Conservation (phyloP, 2,888 invertebrate genomes). For the Galerucella nymphaeae region DNA sequence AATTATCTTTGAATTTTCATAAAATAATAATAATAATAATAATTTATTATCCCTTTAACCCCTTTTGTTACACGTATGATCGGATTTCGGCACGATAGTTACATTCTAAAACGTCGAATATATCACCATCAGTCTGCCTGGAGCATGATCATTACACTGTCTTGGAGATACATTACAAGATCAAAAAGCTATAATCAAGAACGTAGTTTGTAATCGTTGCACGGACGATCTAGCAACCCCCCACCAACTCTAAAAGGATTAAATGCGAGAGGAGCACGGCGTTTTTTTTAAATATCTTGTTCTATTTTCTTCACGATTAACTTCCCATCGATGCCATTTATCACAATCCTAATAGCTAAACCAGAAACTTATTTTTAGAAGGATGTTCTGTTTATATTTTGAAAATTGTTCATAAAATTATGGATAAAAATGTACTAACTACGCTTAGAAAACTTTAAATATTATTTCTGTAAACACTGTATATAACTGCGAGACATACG, state of each 20-base stretch:
- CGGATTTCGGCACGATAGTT: slow-evolving; percentile 18
- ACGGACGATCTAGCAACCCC: slow-evolving; percentile 18
- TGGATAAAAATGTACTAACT: no score
- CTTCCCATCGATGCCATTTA: not conserved
- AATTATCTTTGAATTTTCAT: no score
- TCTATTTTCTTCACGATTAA: not conserved
- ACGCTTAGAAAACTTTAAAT: no score
- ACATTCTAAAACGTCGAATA: slow-evolving; percentile 55
- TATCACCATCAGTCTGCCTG: slow-evolving; percentile 58
- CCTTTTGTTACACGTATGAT: slow-evolving; percentile 6
- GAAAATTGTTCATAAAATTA: no score
- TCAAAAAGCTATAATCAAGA: slow-evolving; percentile 62
- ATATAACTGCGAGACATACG: no score
- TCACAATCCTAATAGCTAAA: not conserved
- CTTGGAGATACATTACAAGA: slow-evolving; percentile 64
- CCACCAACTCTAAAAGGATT: not conserved
- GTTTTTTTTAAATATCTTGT: not conserved
- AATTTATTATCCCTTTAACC: not conserved
- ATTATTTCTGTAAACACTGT: no score
- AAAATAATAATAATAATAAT: no score
- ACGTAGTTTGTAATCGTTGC: slow-evolving; percentile 57
- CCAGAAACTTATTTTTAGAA: not conserved
- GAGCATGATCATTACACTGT: slow-evolving; percentile 62
- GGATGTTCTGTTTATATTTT: no score
- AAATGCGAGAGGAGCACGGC: not conserved